A percentile compares a stretch with the other conserved stretches of the same genome.
These are phyloP conservation scores for Tetranychus piercei DNA, from an alignment of 2,888 invertebrate genomes.

Conservation along the genomic window DNA sequence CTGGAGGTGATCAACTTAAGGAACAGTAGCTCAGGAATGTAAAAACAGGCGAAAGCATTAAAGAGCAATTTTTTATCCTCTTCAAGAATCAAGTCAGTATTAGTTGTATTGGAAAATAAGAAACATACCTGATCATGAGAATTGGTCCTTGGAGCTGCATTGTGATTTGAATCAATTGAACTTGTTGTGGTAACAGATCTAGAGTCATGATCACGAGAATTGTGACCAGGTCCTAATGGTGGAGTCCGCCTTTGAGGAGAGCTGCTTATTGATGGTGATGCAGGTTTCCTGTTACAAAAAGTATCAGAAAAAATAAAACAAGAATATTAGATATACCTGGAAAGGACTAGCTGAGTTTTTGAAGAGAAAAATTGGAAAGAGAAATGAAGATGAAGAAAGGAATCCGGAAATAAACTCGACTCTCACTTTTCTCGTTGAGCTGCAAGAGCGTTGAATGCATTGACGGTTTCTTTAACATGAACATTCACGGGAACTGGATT, in stretches of 20 bases:
- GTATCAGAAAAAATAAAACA: no score
- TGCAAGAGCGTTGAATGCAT: conserved; percentile 22
- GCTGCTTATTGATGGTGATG: conserved; percentile 13
- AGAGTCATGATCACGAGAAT: conserved; percentile 17
- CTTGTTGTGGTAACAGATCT: conserved; percentile 18
- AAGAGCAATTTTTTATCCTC: background rate
- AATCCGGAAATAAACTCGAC: background rate
- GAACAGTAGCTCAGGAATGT: background rate
- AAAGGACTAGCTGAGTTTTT: background rate
- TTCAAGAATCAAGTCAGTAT: background rate
- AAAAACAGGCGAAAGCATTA: background rate
- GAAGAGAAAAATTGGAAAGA: background rate
- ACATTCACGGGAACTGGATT: conserved; percentile 10
- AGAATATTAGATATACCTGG: background rate
- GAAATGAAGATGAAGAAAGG: background rate
- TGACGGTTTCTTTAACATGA: conserved; percentile 23
- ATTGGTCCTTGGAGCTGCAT: conserved; percentile 4
- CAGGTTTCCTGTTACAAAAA: conserved; percentile 3
- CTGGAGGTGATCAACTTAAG: background rate
- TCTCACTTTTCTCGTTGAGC: conserved; percentile 23
- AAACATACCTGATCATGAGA: conserved; percentile 3
- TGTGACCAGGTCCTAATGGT: conserved; percentile 11
- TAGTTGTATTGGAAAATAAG: background rate
- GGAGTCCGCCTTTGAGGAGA: conserved; percentile 8
- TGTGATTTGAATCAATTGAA: conserved; percentile 18